A percentile compares a stretch with the other conserved stretches of the same genome.
These are phyloP conservation scores for Diachasmimorpha longicaudata DNA, from an alignment of 1,140 invertebrate species.

Conservation along the genomic window DNA sequence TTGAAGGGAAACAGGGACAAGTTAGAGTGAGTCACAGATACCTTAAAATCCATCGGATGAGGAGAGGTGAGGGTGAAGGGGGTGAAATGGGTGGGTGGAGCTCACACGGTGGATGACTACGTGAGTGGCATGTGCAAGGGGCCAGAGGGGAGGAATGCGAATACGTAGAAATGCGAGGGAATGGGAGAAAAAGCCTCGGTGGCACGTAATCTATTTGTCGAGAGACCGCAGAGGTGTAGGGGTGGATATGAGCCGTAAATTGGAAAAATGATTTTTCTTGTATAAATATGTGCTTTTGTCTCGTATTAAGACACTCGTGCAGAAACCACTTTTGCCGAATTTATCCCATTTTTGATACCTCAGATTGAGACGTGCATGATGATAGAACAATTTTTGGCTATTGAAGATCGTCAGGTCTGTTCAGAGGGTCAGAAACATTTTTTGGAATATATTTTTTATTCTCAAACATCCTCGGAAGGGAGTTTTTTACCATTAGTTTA, in stretches of 20 bases:
- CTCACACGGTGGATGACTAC: constrained; percentile 47
- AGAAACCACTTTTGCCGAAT: no score
- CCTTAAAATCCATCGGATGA: neutral
- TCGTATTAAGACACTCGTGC: no score
- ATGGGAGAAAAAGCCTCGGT: constrained; percentile 37
- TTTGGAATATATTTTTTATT: no score
- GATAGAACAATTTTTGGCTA: no score
- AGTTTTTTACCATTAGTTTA: no score
- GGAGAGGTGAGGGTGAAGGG: neutral
- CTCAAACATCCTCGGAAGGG: no score
- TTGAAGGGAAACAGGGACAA: neutral
- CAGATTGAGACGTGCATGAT: no score
- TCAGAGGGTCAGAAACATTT: no score
- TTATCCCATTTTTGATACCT: no score
- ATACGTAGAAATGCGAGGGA: constrained; percentile 31
- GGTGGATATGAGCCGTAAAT: constrained; percentile 26
- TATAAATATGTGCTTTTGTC: no score
- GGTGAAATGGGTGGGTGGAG: neutral
- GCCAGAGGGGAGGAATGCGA: constrained; percentile 2
- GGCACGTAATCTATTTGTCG: constrained; percentile 64
- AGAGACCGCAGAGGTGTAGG: constrained; percentile 49
- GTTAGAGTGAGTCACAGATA: neutral
- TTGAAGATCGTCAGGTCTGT: no score
- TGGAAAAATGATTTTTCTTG: constrained; percentile 12
- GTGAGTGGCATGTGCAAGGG: constrained; percentile 58